These are phyloP conservation scores for Helarctos malayanus DNA, from an alignment of 2,797 vertebrate species.

Conservation along the genomic window DNA sequence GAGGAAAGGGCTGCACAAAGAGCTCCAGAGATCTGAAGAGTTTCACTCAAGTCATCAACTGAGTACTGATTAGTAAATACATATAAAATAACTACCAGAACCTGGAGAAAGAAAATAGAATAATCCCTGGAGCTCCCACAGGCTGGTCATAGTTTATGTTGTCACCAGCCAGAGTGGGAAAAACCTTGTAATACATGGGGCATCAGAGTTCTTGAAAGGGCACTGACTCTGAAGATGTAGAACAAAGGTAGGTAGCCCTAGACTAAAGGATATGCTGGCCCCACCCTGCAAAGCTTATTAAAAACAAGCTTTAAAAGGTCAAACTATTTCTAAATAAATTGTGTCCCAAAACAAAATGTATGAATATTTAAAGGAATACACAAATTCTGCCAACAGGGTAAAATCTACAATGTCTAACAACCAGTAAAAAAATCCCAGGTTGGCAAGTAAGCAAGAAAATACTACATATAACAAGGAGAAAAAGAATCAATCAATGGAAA, in stretches of 20 bases:
- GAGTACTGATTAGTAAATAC: neutral
- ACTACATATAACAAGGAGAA: neutral
- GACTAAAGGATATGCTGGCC: neutral
- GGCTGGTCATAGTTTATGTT: neutral
- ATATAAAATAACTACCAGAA: neutral
- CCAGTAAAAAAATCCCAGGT: neutral
- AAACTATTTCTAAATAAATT: constrained; percentile 33
- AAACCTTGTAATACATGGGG: neutral
- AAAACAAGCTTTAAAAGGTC: neutral
- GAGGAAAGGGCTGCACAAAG: neutral
- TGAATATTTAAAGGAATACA: constrained; percentile 16
- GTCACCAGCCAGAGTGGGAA: neutral
- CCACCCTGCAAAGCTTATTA: neutral
- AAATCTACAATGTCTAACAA: constrained; percentile 1
- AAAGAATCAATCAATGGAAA: constrained; percentile 15
- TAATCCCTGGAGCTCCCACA: neutral
- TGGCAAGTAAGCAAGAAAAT: constrained; percentile 30
- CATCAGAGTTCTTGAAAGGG: neutral
- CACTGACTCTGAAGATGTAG: neutral
- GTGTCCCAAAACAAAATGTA: neutral
- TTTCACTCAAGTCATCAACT: neutral
- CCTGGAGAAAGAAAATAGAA: neutral
- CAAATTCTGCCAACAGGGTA: neutral
- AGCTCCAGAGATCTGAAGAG: neutral
- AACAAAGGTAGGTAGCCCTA: neutral